Conservation (phyloP, 2,888 invertebrate genomes). For the Pheosia tremula region DNA sequence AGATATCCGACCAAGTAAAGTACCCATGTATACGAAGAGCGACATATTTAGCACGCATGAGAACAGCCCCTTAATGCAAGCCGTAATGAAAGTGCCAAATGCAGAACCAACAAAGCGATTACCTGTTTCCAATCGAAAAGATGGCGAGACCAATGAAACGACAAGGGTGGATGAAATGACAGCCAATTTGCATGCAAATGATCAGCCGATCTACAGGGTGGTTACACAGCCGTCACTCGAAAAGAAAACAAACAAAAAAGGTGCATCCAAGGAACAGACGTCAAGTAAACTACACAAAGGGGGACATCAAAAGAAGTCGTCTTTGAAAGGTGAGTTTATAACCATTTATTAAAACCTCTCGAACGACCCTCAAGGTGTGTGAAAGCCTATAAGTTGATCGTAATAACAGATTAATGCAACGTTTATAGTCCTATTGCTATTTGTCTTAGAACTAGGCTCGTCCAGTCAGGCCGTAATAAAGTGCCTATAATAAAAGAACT, state of each 20-base stretch:
- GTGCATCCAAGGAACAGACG: conserved; percentile 59
- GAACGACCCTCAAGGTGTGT: too few species aligned
- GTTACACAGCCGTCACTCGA: conserved; percentile 76
- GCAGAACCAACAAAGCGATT: conserved; percentile 63
- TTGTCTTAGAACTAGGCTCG: too few species aligned
- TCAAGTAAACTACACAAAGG: conserved; percentile 64
- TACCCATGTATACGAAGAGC: conserved; percentile 66
- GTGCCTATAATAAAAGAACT: too few species aligned
- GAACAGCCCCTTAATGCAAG: conserved; percentile 74
- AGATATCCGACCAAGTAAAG: conserved; percentile 66
- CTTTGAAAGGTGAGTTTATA: conserved; percentile 66
- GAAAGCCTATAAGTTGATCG: too few species aligned
- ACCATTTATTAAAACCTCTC: background rate
- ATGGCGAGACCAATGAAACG: conserved; percentile 71
- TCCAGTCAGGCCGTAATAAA: too few species aligned
- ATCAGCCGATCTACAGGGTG: conserved; percentile 78
- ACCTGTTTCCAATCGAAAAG: conserved; percentile 68
- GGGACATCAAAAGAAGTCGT: conserved; percentile 76
- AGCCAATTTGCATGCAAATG: conserved; percentile 77
- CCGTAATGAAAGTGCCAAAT: conserved; percentile 71
- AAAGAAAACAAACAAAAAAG: conserved; percentile 73
- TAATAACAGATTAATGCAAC: too few species aligned
- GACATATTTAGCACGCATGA: conserved; percentile 71
- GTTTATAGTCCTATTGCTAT: too few species aligned
- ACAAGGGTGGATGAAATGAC: conserved; percentile 73